phyloP scores from a whole-genome alignment of 2,113 vertebrate genomes.

The Holacanthus passer region DNA sequence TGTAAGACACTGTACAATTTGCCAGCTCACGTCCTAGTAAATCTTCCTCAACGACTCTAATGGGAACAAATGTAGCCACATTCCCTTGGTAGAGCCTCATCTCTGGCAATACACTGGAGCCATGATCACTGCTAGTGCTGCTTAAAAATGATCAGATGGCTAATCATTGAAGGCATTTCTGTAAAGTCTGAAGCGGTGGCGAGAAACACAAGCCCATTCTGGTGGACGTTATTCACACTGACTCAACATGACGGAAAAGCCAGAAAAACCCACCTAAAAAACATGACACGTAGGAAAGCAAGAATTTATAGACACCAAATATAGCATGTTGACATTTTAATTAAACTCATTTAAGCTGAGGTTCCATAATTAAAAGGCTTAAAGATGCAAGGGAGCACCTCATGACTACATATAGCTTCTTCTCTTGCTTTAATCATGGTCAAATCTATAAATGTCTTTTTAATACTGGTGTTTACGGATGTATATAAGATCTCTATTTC shows the following conservation, averaged over 20 bases:
- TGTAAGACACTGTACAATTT: neutral
- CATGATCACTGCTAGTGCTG: neutral
- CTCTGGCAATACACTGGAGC: neutral
- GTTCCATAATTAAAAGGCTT: neutral
- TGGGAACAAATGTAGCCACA: neutral
- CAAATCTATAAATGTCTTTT: neutral
- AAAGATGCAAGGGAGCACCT: neutral
- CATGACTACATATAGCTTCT: neutral
- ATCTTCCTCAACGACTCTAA: neutral
- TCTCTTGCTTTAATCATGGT: neutral
- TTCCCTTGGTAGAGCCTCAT: neutral
- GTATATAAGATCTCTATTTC: neutral
- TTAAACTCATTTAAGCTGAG: neutral
- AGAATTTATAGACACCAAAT: neutral
- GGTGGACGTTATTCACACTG: too few species aligned
- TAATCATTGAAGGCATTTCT: neutral
- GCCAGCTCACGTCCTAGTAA: neutral
- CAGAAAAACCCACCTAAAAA: neutral
- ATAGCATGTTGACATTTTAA: neutral
- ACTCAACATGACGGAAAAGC: too few species aligned
- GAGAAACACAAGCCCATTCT: neutral
- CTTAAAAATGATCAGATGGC: neutral
- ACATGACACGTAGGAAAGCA: neutral
- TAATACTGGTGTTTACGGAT: neutral
- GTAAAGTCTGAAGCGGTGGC: too few species aligned